Conservation (phyloP, 1,140 invertebrate species). For the Microplitis demolitor region DNA sequence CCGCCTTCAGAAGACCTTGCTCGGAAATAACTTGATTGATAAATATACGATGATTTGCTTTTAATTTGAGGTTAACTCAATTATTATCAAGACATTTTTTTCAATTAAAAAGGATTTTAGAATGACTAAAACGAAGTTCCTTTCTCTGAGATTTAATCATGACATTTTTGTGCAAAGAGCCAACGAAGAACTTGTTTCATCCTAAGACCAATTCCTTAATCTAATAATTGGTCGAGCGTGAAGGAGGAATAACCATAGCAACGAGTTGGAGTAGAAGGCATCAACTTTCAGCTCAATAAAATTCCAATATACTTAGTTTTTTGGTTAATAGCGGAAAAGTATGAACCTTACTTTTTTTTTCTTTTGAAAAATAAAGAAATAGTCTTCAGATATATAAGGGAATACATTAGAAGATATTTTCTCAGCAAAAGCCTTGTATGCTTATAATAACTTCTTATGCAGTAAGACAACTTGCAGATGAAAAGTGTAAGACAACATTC, state of each 20-base stretch:
- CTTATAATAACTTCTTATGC: not conserved
- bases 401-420: too few species aligned
- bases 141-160: not conserved
- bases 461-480: not conserved
- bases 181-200: not conserved
- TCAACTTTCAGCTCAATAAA: conserved; percentile 23
- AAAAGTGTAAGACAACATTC: not conserved
- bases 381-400: too few species aligned
- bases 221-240: conserved; percentile 26
- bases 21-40: not conserved
- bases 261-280: not conserved
- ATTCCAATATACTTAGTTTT: not conserved
- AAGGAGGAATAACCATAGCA: conserved; percentile 27
- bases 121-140: not conserved
- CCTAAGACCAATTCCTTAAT: not conserved
- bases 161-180: not conserved
- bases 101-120: not conserved
- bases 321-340: not conserved
- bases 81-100: not conserved
- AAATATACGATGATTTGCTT: not conserved
- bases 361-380: too few species aligned
- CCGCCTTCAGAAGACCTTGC: not conserved
- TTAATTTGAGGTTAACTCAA: conserved; percentile 3
- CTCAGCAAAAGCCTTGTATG: not conserved
- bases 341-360: too few species aligned